Evolutionary conservation across 2,113 vertebrate genomes (phyloP).

Genomic region (Colaptes auratus): DNA sequence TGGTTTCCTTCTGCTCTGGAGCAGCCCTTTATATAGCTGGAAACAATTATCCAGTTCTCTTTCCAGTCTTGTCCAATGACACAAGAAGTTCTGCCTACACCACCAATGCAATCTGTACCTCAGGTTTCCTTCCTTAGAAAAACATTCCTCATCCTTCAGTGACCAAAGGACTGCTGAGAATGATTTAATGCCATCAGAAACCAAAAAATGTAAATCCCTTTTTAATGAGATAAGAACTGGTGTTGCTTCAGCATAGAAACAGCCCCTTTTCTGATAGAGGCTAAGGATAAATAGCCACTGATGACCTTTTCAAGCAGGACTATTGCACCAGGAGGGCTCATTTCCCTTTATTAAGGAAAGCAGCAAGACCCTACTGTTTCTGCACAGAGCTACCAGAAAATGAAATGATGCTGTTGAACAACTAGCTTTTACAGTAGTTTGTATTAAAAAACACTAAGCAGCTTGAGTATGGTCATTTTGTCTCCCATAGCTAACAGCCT

Average conservation of each 20-base stretch:
- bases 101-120: background rate
- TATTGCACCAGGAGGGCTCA: constrained; percentile 22
- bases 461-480: background rate
- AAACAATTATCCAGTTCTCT: background rate
- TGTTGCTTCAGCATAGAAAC: background rate
- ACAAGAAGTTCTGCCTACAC: background rate
- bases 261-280: background rate
- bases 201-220: background rate
- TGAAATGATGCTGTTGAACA: background rate
- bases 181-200: constrained; percentile 20
- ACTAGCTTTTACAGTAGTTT: constrained; percentile 19
- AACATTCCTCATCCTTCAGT: background rate
- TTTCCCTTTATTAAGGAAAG: constrained; percentile 22
- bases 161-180: background rate
- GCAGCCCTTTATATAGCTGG: background rate
- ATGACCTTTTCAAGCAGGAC: constrained; percentile 32
- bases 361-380: background rate
- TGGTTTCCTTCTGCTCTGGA: background rate
- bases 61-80: background rate
- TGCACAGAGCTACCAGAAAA: background rate
- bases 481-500: constrained; percentile 26
- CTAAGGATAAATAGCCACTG: background rate
- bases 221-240: constrained; percentile 46
- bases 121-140: background rate
- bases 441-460: constrained; percentile 6